These are phyloP conservation scores for Mobula hypostoma DNA, from an alignment of 2,113 vertebrate species.

Conservation along the genomic window DNA sequence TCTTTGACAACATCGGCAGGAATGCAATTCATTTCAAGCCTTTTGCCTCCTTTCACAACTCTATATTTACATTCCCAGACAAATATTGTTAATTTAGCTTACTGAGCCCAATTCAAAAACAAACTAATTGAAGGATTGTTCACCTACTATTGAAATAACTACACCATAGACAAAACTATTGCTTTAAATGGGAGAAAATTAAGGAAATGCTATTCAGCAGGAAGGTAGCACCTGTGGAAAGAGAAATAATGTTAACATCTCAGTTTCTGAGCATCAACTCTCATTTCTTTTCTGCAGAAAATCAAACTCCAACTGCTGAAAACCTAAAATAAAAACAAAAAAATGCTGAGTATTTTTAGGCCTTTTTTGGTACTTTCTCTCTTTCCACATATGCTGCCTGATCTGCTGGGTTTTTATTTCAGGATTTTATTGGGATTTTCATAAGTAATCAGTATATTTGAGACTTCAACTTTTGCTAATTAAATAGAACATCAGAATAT, in stretches of 20 bases:
- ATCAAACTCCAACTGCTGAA: too few species aligned
- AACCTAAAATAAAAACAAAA: too few species aligned
- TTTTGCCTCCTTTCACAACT: not conserved
- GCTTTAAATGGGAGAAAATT: not conserved
- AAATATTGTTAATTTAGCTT: not conserved
- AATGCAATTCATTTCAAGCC: not conserved
- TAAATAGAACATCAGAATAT: too few species aligned
- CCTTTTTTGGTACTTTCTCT: too few species aligned
- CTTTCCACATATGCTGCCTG: too few species aligned
- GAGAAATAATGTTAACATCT: too few species aligned
- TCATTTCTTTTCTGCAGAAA: too few species aligned
- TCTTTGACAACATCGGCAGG: not conserved
- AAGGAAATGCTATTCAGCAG: not conserved
- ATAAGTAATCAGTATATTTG: not conserved
- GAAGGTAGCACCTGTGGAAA: too few species aligned
- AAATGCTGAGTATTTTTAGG: too few species aligned
- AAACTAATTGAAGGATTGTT: not conserved
- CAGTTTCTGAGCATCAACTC: too few species aligned
- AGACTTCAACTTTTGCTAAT: not conserved
- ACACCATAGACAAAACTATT: not conserved
- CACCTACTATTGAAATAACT: not conserved
- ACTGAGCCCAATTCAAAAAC: not conserved
- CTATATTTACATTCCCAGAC: not conserved
- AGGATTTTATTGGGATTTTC: too few species aligned
- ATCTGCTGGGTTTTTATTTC: too few species aligned